These are phyloP conservation scores for Lordiphosa mommai DNA, from an alignment of 1,140 invertebrate genomes.

Conservation along the genomic window DNA sequence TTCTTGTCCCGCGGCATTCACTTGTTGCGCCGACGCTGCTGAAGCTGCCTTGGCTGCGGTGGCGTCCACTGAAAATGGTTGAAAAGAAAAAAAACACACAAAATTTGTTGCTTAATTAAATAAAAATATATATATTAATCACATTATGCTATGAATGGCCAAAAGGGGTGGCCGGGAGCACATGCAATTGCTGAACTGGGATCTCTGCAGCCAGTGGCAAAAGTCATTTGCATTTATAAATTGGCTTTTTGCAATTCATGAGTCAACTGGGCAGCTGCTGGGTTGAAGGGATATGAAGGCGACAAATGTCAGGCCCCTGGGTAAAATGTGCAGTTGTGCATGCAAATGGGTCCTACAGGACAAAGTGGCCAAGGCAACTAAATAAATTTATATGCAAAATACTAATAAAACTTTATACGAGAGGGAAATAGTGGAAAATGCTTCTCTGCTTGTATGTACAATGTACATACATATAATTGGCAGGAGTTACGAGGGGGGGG, in stretches of 20 bases:
- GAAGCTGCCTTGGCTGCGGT: slow-evolving; percentile 45
- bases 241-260: slow-evolving; percentile 77
- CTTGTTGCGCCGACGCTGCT: slow-evolving; percentile 52
- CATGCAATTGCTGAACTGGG: slow-evolving; percentile 28
- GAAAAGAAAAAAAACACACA: slow-evolving; percentile 24
- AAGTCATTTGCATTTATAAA: slow-evolving; percentile 78
- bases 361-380: slow-evolving; percentile 21
- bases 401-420: slow-evolving; percentile 45
- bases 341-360: slow-evolving; percentile 67
- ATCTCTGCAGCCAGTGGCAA: slow-evolving; percentile 49
- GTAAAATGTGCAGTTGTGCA: slow-evolving; percentile 65
- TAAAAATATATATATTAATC: slow-evolving; percentile 45
- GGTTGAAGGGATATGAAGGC: background rate
- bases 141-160: slow-evolving; percentile 39
- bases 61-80: slow-evolving; percentile 56
- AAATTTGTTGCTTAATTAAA: slow-evolving; percentile 28
- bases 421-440: background rate
- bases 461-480: background rate
- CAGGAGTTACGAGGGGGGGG: background rate
- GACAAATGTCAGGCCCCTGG: slow-evolving; percentile 38
- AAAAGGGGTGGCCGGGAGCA: background rate
- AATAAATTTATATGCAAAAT: slow-evolving; percentile 54
- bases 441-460: background rate
- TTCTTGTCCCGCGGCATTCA: slow-evolving; percentile 59
- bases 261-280: slow-evolving; percentile 53